These are phyloP conservation scores for Malaclemys terrapin DNA, from an alignment of 2,113 vertebrate genomes.

Conservation along the genomic window DNA sequence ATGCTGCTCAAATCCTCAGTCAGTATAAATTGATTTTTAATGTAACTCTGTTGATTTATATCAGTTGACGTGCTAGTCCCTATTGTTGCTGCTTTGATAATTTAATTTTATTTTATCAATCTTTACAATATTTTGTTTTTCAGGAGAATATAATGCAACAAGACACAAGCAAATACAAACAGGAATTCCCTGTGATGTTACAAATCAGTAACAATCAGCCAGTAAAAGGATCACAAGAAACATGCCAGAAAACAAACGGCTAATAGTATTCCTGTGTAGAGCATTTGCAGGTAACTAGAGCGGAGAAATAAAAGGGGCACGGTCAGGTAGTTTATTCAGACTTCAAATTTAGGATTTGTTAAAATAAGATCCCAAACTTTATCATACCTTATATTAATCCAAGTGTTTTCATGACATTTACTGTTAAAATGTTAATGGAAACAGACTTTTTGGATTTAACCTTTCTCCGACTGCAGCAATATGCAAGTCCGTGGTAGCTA, in stretches of 20 bases:
- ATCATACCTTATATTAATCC: background rate
- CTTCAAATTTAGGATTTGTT: background rate
- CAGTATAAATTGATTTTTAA: background rate
- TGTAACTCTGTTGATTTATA: background rate
- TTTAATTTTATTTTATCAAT: background rate
- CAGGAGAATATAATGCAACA: background rate
- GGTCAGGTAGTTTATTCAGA: background rate
- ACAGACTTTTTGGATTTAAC: background rate
- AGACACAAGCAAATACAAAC: background rate
- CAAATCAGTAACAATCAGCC: background rate
- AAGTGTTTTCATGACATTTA: background rate
- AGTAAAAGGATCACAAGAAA: background rate
- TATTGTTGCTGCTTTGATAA: background rate
- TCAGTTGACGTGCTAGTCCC: background rate
- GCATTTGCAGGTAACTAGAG: background rate
- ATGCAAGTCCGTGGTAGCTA: background rate
- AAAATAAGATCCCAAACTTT: background rate
- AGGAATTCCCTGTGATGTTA: fast-evolving
- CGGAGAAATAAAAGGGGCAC: background rate
- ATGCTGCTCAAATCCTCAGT: background rate
- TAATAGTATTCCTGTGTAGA: fast-evolving
- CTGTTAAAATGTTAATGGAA: background rate
- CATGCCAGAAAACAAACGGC: background rate
- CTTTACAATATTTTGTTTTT: background rate
- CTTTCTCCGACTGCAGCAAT: background rate